Evolutionary conservation across 37 sponge, comb jelly and placozoan species (phyloP).

Genomic region (Petrosia ficiformis): DNA sequence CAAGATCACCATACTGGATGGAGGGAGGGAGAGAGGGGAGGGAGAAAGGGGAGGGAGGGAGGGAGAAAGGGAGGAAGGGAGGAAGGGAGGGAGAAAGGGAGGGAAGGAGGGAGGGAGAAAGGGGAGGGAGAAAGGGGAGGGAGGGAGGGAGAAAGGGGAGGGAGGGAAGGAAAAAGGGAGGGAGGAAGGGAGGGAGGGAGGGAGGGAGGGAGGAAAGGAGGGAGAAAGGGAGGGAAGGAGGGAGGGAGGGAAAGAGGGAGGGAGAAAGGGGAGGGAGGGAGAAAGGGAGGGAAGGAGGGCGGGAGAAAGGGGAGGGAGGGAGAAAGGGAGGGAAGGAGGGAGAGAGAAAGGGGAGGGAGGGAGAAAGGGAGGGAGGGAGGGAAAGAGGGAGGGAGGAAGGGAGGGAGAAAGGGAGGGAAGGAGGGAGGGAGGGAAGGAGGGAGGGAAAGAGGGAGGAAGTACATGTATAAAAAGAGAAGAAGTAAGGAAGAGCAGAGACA

Average conservation of each 20-base stretch:
- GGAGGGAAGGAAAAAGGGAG: background rate
- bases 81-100: too few species aligned
- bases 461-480: too few species aligned
- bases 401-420: conserved; percentile 16
- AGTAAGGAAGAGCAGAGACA: background rate
- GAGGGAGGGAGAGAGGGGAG: background rate
- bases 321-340: background rate
- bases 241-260: background rate
- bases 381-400: conserved; percentile 19
- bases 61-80: too few species aligned
- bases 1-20: conserved; percentile 78
- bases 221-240: background rate
- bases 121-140: background rate
- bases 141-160: background rate
- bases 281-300: too few species aligned
- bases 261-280: background rate
- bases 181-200: background rate
- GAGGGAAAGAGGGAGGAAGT: background rate
- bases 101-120: too few species aligned
- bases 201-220: too few species aligned
- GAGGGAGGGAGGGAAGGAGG: conserved; percentile 4
- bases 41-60: too few species aligned
- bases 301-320: too few species aligned
- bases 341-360: background rate
- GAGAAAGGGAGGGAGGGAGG: background rate